Base-by-base conservation (phyloP, 2,113 vertebrate species). In the Thermophis baileyi region DNA sequence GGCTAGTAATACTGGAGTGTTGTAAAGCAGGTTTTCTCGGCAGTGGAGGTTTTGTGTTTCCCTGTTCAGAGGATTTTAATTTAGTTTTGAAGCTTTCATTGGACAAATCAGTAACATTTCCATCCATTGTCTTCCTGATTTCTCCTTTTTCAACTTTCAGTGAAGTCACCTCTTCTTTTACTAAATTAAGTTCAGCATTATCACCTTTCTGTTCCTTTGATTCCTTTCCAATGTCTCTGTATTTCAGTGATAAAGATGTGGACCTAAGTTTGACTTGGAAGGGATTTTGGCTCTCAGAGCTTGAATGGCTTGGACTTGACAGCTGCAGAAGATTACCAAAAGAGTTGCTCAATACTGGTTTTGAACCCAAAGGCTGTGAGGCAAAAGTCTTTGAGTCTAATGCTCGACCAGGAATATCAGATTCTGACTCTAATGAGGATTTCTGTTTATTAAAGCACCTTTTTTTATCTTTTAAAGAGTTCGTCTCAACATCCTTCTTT, bases 261-360 rank as follows among this genome's bases (percentile, higher is more conserved):
- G 98, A 98, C 90, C 99, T 98, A 46, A 99, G 98, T 95, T 98
- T 99, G 63, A 99, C 95, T 24, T 98, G 98, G 95, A 99, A 99
- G 40, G 98, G 96, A 50, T 89, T 97, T 95, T 95, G 98, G 60
- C 97, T 96, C 81, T 98, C 98, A 10, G 94, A 93, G 35, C 93
- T 91, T 87, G 91, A 50, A 40, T 95, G 90, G 90, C 27, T 40
- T n/a, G 24, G 49, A 89, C 9, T 89, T 46, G 87, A 55, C 7
- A 89, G 92, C 95, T 95, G 91, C 94, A 96, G 81, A 94, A 57
- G 16, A 90, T 60, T 2, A 74, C 89, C 2, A 30, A 85, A 89
- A 57, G 97, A 90, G 91, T 94, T 93, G 1, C 90, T 97, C 93
- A 92, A n/a, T 90, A 85, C 93, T 6, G 35, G 92, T 35, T 93